Evolutionary conservation across 2,888 invertebrate species (phyloP), one percentile per base, ranked within the genome.

Genomic region (Luffia ferchaultella): DNA sequence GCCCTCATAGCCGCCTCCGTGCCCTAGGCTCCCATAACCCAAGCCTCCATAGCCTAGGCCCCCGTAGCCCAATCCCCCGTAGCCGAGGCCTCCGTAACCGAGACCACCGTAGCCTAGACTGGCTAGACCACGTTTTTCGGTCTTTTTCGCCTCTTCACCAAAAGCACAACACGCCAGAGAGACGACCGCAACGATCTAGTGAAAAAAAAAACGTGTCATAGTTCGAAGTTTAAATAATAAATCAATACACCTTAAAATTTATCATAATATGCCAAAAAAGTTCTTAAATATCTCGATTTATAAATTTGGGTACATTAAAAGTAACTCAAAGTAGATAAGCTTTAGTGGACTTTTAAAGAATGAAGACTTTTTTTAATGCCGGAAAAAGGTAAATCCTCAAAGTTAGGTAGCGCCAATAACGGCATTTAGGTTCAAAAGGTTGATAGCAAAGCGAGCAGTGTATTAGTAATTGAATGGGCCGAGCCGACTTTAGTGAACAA

Each of bases 111-210:
- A 66, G 56, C 85, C 80, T 50, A 84, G 72, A 54, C 73, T 64
- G 51, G 76, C 66, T 47, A 85, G 69, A 57, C 80, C 83, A 42
- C 85, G 73, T 62, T 85, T 83, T 58, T 85, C 80, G 50, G 78
- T 76, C 65, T 82, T 82, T 68, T 83, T 83, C 42, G 68, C 76
- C 42, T 76, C 79, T 49, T 79, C 80, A 48, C 49, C 83, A 63
- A 67, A 68, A 40, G 54, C 56, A n/a, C 72, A 75, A 52, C 78
- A 80, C 55, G 70, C 69, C 46, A 76, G 52, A 55, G 72, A 65
- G 16, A 82, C 65, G 46, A 71, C 73, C 51, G 72, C 68, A 54
- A 80, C 68, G 54, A 82, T 63, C 82, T 82, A 62, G 16, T 18
- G 20, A 54, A 41, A 51, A 46, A 41, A 16, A 49, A 45, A 1